Evolutionary conservation across 2,113 vertebrate genomes (phyloP).

Genomic region (Crotalus helleri): DNA sequence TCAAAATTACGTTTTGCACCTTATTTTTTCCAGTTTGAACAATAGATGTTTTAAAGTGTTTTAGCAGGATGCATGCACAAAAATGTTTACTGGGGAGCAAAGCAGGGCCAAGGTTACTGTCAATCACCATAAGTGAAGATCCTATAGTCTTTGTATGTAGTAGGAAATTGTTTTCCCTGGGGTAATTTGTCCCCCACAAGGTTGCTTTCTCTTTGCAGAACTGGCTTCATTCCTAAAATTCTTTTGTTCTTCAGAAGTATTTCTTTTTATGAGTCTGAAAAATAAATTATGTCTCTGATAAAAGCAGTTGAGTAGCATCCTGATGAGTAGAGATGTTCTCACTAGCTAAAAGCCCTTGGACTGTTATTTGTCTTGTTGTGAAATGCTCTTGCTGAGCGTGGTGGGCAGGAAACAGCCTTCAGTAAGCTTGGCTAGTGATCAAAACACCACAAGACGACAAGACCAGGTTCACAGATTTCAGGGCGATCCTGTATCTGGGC

Average conservation of each 20-base stretch:
- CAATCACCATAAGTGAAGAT: background rate
- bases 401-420: background rate
- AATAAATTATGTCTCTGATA: background rate
- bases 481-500: too few species aligned
- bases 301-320: background rate
- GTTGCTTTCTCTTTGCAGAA: background rate
- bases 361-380: background rate
- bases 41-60: background rate
- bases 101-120: background rate
- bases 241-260: background rate
- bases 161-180: background rate
- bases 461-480: background rate
- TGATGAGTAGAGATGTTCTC: background rate
- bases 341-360: background rate
- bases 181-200: background rate
- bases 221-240: background rate
- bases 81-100: background rate
- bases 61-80: background rate
- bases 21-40: background rate
- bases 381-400: background rate
- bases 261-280: background rate
- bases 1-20: background rate
- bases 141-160: background rate
- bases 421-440: background rate
- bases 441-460: background rate